Evolutionary conservation across 2,888 invertebrate genomes (phyloP), one percentile per base, ranked within the genome.

Genomic region (Eutolmus rufibarbis): DNA sequence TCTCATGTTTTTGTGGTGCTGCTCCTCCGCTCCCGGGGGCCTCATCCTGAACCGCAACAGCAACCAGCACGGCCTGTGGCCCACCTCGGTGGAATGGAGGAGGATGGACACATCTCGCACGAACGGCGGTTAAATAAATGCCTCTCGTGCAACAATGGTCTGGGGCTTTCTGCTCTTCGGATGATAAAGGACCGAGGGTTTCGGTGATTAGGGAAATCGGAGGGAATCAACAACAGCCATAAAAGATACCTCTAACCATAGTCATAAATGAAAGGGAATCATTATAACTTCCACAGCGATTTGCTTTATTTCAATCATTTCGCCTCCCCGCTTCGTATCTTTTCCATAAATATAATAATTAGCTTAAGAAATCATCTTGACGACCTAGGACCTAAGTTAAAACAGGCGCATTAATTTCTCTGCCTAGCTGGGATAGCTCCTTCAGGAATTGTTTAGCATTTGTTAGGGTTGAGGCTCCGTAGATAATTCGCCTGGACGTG

Each of bases 391-490:
- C 91, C 91, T 92, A 92, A 91, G 92, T 92, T 86, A 91, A 88
- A 56, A 91, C 89, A 0, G 92, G 92, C 31, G 91, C 89, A 88
- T 92, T 91, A 89, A 96, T 94, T 92, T 97, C 96, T 91, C 96
- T 95, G 76, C 97, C 96, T 89, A 97, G 92, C 40, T 96, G 94
- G n/a, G 96, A 95, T 43, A 97, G 94, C 93, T 99, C 99, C 92
- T 97, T 97, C 88, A 99, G 94, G 93, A 99, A 99, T 91, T 98
- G 98, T 90, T 96, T 95, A 7, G 99, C 98, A 93, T 98, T 99
- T 89, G 97, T 96, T 88, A 99, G 94, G 74, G 99, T 98, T 40
- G 99, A 98, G 88, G 98, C 96, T 57, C 99, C 99, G 92, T 99
- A 99, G 86, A 98, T 96, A 88, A 99, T 96, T 91, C 97, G 95